Base-by-base conservation (phyloP, 1,140 invertebrate genomes). In the Yoshiicerus persimilis region DNA sequence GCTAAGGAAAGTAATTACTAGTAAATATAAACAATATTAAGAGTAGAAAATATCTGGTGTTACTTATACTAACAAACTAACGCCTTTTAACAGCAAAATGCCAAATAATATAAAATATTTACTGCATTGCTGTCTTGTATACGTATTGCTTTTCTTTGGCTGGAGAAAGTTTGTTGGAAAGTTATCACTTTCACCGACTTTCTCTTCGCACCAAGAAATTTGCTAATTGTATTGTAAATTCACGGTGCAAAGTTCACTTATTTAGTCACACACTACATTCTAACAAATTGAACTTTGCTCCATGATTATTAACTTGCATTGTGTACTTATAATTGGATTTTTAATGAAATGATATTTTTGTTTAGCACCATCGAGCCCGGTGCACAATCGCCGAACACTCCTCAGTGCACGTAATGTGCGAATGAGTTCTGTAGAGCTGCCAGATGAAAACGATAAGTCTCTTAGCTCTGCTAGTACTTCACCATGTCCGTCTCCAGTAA, bases 341-440 rank as follows among this genome's bases (percentile, higher is more conserved):
- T 30, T 36, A 38, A 34, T 36, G 1, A 36, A 80, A 8, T 70
- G 25, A 70, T 30, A 30, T 80, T 80, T 80, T 34, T 23, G 38
- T 47, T 38, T 90, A 97, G 97, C 97, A 34, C 97, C 97, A 16
- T 97, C 97, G 88, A 98, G 97, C 92, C 97, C 97, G 75, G 96
- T 96, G 16, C 96, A 96, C 91, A 96, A 95, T 91, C 94, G 96
- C 80, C 94, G 96, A 34, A 89, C 90, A 85, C 92, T 97, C 34
- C 92, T 97, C n/a, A 95, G 95, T 88, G 95, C 96, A 30, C 95
- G 96, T 25, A 95, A 96, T 87, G 96, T 97, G 90, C 93, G 97
- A 83, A 98, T 97, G 96, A 97, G 96, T 91, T 98, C 97, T 84
- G 96, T 98, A 86, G 97, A 98, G 91, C 92, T 98, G 16, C 97